Percentiles rank a stretch among this genome's conserved stretches.
These are phyloP conservation scores for Eristalis intricaria DNA, from an alignment of 2,888 invertebrate species.

Conservation along the genomic window DNA sequence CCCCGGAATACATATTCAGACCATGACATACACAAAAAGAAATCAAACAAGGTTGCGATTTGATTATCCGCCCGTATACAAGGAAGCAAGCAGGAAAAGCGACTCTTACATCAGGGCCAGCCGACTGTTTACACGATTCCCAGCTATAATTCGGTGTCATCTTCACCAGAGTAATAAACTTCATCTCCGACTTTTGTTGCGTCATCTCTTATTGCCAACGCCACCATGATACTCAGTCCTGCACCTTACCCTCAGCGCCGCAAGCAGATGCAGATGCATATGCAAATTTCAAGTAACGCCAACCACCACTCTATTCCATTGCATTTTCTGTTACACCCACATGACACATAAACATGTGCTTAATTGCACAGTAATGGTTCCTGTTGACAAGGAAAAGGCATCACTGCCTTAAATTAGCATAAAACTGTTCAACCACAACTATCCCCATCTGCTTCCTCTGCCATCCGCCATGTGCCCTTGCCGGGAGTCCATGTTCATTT, in stretches of 20 bases:
- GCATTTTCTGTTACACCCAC: constrained; percentile 64
- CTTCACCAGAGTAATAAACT: constrained; percentile 62
- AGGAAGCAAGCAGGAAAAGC: background rate
- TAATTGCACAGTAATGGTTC: constrained; percentile 76
- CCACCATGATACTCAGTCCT: background rate
- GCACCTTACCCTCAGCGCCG: background rate
- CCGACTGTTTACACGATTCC: constrained; percentile 55
- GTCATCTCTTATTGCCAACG: constrained; percentile 37
- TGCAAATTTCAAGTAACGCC: constrained; percentile 62
- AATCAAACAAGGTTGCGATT: background rate
- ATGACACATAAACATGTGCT: constrained; percentile 75
- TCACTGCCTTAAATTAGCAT: constrained; percentile 72
- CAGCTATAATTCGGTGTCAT: constrained; percentile 63
- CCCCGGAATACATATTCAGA: too few species aligned
- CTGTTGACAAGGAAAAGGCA: constrained; percentile 76
- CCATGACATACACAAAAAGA: background rate
- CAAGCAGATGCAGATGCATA: constrained; percentile 50
- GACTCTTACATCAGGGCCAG: background rate
- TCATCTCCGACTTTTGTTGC: constrained; percentile 57
- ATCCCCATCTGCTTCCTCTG: background rate
- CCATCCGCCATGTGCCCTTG: constrained; percentile 9
- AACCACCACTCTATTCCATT: constrained; percentile 33
- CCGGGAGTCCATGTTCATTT: constrained; percentile 50
- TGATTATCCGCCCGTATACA: background rate
- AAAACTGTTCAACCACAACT: constrained; percentile 61